Conservation (phyloP, 2,797 vertebrate species). For the Galaxias olidus region DNA sequence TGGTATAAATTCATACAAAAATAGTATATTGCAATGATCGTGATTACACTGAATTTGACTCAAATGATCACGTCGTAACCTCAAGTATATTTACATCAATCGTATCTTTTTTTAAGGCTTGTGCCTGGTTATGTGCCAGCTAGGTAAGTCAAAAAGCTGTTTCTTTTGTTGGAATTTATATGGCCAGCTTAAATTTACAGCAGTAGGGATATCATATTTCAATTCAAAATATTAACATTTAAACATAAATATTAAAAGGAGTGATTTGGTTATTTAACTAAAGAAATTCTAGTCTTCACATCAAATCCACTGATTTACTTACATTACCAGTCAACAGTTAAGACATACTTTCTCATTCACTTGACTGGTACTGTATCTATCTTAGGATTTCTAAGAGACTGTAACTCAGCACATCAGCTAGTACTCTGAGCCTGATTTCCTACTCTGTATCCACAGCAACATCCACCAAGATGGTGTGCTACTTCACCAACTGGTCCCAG, state of each 20-base stretch:
- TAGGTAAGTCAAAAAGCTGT: constrained; percentile 65
- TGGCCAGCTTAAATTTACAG: background rate
- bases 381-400: too few species aligned
- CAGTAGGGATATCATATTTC: too few species aligned
- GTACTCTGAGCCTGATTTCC: background rate
- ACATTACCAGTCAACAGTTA: too few species aligned
- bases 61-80: too few species aligned
- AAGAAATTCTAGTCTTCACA: too few species aligned
- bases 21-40: too few species aligned
- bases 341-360: too few species aligned
- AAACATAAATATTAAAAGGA: background rate
- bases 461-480: constrained; percentile 75
- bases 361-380: too few species aligned
- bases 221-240: background rate
- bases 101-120: constrained; percentile 28
- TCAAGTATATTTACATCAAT: constrained; percentile 4
- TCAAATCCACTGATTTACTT: too few species aligned
- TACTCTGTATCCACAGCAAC: constrained; percentile 54
- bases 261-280: too few species aligned
- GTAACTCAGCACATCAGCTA: background rate
- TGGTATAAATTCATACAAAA: too few species aligned
- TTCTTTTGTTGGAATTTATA: background rate
- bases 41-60: too few species aligned
- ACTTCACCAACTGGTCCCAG: constrained; percentile 83
- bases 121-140: constrained; percentile 50